Conservation (phyloP, 2,797 vertebrate genomes). For the Argentina silus region DNA sequence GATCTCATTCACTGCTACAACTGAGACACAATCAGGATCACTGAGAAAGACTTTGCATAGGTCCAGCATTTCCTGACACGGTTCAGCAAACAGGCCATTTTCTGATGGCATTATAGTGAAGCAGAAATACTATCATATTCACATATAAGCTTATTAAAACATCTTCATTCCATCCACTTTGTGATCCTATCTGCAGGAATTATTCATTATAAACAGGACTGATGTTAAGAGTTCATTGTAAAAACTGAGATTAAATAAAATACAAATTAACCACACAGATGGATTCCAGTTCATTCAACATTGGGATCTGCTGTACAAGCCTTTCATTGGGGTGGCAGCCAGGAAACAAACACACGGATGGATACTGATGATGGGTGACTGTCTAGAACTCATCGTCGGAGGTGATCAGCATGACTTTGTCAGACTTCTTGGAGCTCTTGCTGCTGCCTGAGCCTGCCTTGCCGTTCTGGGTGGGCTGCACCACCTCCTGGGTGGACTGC, state of each 20-base stretch:
- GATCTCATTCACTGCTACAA: conserved; percentile 37
- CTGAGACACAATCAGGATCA: conserved; percentile 38
- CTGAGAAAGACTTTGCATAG: not conserved
- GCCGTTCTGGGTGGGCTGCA: conserved; percentile 73
- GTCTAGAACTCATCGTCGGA: conserved; percentile 90
- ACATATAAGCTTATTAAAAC: conserved; percentile 12
- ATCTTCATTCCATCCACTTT: conserved; percentile 16
- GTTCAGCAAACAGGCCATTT: conserved; percentile 34
- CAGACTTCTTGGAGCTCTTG: conserved; percentile 81
- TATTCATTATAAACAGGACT: conserved; percentile 42
- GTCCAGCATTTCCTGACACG: conserved; percentile 37
- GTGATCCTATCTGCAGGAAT: conserved; percentile 35
- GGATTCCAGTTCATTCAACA: conserved; percentile 30
- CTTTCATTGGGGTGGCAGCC: conserved; percentile 18
- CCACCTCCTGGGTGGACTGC: conserved; percentile 90
- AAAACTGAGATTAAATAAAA: conserved; percentile 49
- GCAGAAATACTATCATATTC: conserved; percentile 29
- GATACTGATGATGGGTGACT: conserved; percentile 24
- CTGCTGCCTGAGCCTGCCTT: conserved; percentile 48
- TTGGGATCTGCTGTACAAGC: conserved; percentile 21
- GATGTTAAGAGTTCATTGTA: conserved; percentile 40
- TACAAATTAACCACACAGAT: conserved; percentile 52
- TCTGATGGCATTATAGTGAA: conserved; percentile 35
- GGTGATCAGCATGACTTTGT: conserved; percentile 91
- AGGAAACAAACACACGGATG: conserved; percentile 49